phyloP scores from a whole-genome alignment of 2,113 vertebrate species.

The Hirundichthys speculiger region DNA sequence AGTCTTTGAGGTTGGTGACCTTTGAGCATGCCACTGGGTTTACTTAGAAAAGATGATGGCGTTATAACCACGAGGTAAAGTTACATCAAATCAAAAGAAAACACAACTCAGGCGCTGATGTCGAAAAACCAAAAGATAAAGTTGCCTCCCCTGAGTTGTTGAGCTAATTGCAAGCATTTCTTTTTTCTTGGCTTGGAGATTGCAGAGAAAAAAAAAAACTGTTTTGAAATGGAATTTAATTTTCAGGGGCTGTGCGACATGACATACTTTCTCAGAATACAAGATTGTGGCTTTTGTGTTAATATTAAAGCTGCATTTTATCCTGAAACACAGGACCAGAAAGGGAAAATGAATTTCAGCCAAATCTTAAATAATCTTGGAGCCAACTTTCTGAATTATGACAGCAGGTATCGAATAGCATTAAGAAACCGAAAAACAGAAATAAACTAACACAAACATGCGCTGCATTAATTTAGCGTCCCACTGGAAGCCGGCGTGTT shows the following conservation, averaged over 20 bases:
- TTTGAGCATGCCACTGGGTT: conserved; percentile 69
- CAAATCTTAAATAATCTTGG: conserved; percentile 1
- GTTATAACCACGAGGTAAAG: conserved; percentile 63
- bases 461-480: conserved; percentile 40
- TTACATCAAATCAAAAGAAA: conserved; percentile 58
- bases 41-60: conserved; percentile 63
- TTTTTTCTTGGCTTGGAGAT: background rate
- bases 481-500: conserved; percentile 12
- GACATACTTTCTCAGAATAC: no score
- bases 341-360: background rate
- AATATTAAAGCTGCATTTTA: no score
- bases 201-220: no score
- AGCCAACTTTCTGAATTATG: conserved; percentile 1
- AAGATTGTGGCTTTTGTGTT: no score
- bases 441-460: conserved; percentile 22
- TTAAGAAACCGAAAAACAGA: conserved; percentile 11
- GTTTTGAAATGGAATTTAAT: no score
- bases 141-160: conserved; percentile 3
- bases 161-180: conserved; percentile 4
- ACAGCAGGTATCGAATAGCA: conserved; percentile 3
- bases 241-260: no score
- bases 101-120: conserved; percentile 29
- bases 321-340: background rate
- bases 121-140: no score
- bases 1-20: conserved; percentile 68